Conservation (phyloP, 2,888 invertebrate genomes). For the Balanococcus diminutus region DNA sequence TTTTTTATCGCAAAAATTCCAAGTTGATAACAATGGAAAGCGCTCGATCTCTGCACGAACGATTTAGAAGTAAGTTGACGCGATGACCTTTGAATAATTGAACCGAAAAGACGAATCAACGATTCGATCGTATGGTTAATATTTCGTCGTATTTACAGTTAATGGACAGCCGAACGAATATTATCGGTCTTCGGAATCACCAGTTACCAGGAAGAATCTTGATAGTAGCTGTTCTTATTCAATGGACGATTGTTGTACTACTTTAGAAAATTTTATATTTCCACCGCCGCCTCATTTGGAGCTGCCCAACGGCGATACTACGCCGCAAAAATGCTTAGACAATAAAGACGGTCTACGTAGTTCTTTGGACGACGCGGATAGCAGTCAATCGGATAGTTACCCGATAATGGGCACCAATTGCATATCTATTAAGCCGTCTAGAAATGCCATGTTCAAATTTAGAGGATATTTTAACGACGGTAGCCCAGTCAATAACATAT, state of each 20-base stretch:
- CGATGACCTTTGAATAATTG: neutral
- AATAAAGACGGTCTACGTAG: slow-evolving; percentile 52
- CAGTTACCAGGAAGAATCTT: neutral
- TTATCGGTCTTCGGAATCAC: slow-evolving; percentile 15
- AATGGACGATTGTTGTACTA: slow-evolving; percentile 25
- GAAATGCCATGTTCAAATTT: slow-evolving; percentile 31
- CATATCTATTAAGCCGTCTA: neutral
- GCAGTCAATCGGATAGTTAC: slow-evolving; percentile 55
- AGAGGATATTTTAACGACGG: slow-evolving; percentile 41
- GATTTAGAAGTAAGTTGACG: slow-evolving; percentile 52
- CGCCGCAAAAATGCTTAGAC: slow-evolving; percentile 44
- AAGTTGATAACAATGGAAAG: slow-evolving; percentile 48
- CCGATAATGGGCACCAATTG: slow-evolving; percentile 45
- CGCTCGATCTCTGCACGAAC: slow-evolving; percentile 42
- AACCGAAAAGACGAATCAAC: neutral
- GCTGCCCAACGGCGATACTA: slow-evolving; percentile 14
- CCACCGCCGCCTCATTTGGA: slow-evolving; percentile 56
- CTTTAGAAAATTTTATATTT: slow-evolving; percentile 55
- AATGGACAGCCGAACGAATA: slow-evolving; percentile 33
- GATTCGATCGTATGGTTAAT: neutral
- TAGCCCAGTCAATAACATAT: slow-evolving; percentile 47
- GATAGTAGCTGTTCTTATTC: neutral
- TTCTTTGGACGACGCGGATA: slow-evolving; percentile 56
- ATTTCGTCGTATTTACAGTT: neutral
- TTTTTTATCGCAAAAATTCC: neutral